These are phyloP conservation scores for Heliangelus exortis DNA, from an alignment of 2,797 vertebrate species.

Conservation along the genomic window DNA sequence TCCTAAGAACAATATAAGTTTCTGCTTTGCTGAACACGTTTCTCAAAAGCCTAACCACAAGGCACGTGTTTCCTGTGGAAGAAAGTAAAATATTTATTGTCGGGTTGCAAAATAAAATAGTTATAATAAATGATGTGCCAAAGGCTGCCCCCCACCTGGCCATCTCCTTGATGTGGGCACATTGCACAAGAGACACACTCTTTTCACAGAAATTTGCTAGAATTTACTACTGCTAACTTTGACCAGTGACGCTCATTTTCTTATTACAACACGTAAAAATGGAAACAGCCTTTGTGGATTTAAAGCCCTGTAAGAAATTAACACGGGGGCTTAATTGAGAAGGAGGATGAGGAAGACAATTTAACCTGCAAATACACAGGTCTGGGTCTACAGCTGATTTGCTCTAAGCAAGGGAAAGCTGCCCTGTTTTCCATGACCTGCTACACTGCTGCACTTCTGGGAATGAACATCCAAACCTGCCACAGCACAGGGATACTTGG, in stretches of 20 bases:
- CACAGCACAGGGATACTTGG: background rate
- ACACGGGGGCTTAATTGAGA: background rate
- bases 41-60: background rate
- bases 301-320: background rate
- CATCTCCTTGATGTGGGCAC: background rate
- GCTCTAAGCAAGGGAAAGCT: background rate
- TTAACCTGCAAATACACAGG: background rate
- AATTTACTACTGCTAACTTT: background rate
- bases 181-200: background rate
- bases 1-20: background rate
- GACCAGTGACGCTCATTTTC: background rate
- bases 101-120: background rate
- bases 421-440: background rate
- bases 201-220: background rate
- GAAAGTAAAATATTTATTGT: background rate
- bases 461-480: background rate
- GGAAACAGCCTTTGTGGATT: background rate
- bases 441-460: rapidly evolving
- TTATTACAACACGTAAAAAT: background rate
- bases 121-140: background rate
- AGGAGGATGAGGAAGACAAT: background rate
- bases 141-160: background rate
- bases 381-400: background rate
- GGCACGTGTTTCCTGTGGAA: background rate
- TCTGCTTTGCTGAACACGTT: background rate